Evolutionary conservation across 2,797 vertebrate species (phyloP).

Genomic region (Artibeus lituratus): DNA sequence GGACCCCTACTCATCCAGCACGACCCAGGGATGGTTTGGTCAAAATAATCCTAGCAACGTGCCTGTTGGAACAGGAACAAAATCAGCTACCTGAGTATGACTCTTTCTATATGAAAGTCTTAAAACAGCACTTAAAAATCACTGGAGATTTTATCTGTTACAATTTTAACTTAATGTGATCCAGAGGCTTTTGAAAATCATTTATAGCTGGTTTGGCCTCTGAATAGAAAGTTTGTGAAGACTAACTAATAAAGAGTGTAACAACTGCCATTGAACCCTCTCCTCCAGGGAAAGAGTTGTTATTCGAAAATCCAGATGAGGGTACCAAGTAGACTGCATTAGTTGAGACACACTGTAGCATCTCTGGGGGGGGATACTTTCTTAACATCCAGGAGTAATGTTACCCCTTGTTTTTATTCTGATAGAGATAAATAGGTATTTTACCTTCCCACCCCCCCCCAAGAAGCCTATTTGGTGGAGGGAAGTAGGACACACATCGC

Average conservation of each 20-base stretch:
- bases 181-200: background rate
- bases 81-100: background rate
- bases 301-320: background rate
- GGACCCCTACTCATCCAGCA: background rate
- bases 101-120: background rate
- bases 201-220: conserved; percentile 12
- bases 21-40: background rate
- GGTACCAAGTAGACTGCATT: background rate
- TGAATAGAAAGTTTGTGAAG: conserved; percentile 3
- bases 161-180: background rate
- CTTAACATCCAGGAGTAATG: conserved; percentile 7
- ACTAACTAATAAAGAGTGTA: background rate
- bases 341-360: background rate
- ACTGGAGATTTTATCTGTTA: background rate
- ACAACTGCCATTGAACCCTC: background rate
- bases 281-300: background rate
- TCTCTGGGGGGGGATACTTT: background rate
- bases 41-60: conserved; percentile 4
- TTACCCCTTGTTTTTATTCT: conserved; percentile 28
- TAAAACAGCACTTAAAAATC: conserved; percentile 32
- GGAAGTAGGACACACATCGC: background rate
- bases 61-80: background rate
- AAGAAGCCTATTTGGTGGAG: background rate
- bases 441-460: background rate
- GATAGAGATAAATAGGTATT: conserved; percentile 19